phyloP scores from a whole-genome alignment of 1,140 invertebrate genomes.

The Theocolax elegans region DNA sequence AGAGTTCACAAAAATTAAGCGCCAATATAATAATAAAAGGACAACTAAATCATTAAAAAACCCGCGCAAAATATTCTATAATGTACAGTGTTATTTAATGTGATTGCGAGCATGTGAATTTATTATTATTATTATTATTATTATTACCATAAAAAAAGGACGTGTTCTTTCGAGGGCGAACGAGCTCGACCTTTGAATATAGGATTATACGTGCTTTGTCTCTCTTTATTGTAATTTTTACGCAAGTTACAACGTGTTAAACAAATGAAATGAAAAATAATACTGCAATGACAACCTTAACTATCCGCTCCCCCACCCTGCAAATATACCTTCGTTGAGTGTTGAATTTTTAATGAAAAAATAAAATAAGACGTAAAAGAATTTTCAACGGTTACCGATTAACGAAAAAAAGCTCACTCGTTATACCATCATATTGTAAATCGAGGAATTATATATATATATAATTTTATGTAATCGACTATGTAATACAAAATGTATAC shows the following conservation, averaged over 20 bases:
- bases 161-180: not conserved
- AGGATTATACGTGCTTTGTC: not conserved
- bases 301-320: not conserved
- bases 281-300: too few relatives aligned
- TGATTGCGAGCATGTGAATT: conserved; percentile 7
- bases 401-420: not conserved
- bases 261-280: not conserved
- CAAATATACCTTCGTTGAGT: not conserved
- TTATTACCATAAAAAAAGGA: not conserved
- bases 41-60: not conserved
- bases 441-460: not conserved
- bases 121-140: too few relatives aligned
- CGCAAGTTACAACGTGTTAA: not conserved
- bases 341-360: conserved; percentile 1
- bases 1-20: not conserved
- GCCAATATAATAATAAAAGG: not conserved
- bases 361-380: too few relatives aligned
- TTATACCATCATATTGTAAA: not conserved
- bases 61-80: not conserved
- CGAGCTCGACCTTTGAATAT: not conserved
- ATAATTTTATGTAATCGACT: conserved; percentile 2
- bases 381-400: not conserved
- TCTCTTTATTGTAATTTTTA: conserved; percentile 20
- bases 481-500: not conserved
- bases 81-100: conserved; percentile 21